Percentiles rank a stretch among this genome's conserved stretches.
phyloP scores from a whole-genome alignment of 1,140 invertebrate genomes.

The Drosophila varians region DNA sequence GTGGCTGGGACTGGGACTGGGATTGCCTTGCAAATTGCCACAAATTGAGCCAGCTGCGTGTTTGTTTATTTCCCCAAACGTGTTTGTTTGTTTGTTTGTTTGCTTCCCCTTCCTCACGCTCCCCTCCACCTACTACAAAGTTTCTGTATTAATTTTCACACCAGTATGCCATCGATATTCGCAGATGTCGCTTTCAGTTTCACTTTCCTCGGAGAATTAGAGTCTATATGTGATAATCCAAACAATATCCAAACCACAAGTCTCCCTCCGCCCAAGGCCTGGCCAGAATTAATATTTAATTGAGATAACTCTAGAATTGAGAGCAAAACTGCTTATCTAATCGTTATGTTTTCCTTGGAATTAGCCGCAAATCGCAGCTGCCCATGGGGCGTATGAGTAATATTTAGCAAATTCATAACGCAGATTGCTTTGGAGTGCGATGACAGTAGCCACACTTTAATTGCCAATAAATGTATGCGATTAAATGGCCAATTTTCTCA shows the following conservation, averaged over 20 bases:
- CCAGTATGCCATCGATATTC: slow-evolving; percentile 15
- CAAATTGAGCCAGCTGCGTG: slow-evolving; percentile 15
- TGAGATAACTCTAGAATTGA: slow-evolving; percentile 8
- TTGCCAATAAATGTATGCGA: slow-evolving; percentile 6
- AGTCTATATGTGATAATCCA: background rate
- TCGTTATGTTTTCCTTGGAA: slow-evolving; percentile 51
- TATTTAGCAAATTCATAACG: slow-evolving; percentile 20
- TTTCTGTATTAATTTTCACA: slow-evolving; percentile 21
- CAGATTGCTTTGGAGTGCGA: slow-evolving; percentile 13
- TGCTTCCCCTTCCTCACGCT: background rate
- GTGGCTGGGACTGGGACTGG: slow-evolving; percentile 25
- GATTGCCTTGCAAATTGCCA: slow-evolving; percentile 29
- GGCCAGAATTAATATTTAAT: background rate
- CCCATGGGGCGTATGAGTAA: slow-evolving; percentile 61
- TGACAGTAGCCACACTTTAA: slow-evolving; percentile 3
- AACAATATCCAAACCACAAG: no score
- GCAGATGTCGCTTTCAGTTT: slow-evolving; percentile 13
- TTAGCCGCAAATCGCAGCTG: slow-evolving; percentile 39
- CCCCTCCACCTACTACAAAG: background rate
- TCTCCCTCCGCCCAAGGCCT: background rate
- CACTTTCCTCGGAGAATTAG: slow-evolving; percentile 11
- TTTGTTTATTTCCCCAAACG: slow-evolving; percentile 40
- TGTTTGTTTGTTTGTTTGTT: slow-evolving; percentile 26
- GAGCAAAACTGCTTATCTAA: slow-evolving; percentile 21
- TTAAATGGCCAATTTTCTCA: slow-evolving; percentile 41